Evolutionary conservation across 2,113 vertebrate genomes (phyloP).

Genomic region (Ailuropoda melanoleuca): DNA sequence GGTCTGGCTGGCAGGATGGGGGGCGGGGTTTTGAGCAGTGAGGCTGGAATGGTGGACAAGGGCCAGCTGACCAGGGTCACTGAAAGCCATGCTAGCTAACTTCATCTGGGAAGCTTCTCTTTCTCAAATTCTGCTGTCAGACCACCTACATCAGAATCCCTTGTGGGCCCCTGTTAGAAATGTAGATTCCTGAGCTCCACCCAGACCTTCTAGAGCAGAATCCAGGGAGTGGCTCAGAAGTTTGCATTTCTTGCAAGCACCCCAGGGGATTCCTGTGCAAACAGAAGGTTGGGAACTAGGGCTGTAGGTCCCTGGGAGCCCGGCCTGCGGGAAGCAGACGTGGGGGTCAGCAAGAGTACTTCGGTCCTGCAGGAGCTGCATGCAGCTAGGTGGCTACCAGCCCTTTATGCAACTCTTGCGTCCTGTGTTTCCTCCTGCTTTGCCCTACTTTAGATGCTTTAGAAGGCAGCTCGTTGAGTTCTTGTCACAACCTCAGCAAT

Average conservation of each 20-base stretch:
- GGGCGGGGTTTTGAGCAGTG: background rate
- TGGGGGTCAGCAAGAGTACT: background rate
- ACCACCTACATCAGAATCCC: background rate
- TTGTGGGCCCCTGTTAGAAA: background rate
- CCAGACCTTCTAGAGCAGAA: background rate
- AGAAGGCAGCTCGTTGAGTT: background rate
- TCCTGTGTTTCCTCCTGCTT: too few relatives aligned
- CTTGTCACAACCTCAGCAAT: background rate
- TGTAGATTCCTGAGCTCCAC: slow-evolving; percentile 22
- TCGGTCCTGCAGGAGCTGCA: background rate
- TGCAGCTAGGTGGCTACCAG: background rate
- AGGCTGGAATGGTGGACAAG: background rate
- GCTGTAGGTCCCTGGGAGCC: background rate
- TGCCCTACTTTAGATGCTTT: background rate
- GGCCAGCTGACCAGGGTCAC: background rate
- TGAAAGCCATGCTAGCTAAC: background rate
- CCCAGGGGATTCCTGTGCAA: background rate
- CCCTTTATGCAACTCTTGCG: background rate
- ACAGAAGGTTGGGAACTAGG: background rate
- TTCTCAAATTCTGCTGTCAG: background rate
- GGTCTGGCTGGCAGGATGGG: background rate
- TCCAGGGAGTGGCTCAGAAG: background rate
- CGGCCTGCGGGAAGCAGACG: background rate
- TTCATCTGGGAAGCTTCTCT: background rate
- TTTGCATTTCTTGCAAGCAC: background rate